These are phyloP conservation scores for Parnassius apollo DNA, from an alignment of 2,888 invertebrate species.

Conservation along the genomic window DNA sequence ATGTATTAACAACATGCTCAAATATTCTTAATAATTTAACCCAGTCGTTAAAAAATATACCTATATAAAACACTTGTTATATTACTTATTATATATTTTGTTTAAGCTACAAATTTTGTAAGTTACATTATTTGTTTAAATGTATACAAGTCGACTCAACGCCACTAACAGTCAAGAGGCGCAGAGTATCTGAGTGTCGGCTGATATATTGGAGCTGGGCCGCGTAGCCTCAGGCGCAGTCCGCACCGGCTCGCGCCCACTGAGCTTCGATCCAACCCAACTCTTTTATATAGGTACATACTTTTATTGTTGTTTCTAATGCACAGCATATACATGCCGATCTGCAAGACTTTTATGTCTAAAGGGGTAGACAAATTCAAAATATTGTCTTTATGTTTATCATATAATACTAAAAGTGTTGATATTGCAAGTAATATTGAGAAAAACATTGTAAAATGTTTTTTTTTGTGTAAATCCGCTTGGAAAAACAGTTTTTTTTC, in stretches of 20 bases:
- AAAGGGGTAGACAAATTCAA: slow-evolving; percentile 2
- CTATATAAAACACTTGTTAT: no score
- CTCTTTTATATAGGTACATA: slow-evolving; percentile 10
- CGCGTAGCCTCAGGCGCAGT: slow-evolving; percentile 69
- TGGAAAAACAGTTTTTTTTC: no score
- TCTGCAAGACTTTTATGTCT: background rate
- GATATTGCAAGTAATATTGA: no score
- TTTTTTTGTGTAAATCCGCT: no score
- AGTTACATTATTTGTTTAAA: no score
- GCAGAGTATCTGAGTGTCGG: slow-evolving; percentile 62
- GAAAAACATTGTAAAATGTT: no score
- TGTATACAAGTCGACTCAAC: slow-evolving; percentile 42
- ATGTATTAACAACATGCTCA: no score
- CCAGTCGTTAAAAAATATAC: no score
- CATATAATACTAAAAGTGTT: no score
- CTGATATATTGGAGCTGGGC: slow-evolving; percentile 76
- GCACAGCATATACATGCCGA: background rate
- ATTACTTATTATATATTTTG: no score
- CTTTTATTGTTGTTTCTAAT: background rate
- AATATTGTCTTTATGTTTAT: background rate
- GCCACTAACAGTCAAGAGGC: slow-evolving; percentile 36
- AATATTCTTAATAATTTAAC: no score
- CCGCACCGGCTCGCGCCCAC: slow-evolving; percentile 34
- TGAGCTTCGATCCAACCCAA: slow-evolving; percentile 13
- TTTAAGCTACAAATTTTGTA: no score